These are phyloP conservation scores for Pyrrhosoma nymphula DNA, from an alignment of 2,888 invertebrate genomes.

Conservation along the genomic window DNA sequence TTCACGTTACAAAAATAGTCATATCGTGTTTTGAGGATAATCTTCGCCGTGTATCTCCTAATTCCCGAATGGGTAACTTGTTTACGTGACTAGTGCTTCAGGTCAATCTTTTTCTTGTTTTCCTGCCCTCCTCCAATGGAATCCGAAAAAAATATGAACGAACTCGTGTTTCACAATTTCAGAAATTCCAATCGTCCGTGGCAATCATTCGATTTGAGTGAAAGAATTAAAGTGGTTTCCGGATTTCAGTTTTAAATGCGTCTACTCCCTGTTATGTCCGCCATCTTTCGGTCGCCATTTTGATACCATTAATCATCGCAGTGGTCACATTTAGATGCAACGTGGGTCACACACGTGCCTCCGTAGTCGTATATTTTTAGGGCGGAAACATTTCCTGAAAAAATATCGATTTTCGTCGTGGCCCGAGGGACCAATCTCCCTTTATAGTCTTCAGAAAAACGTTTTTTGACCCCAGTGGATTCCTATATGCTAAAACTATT, in stretches of 20 bases:
- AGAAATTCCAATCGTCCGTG: neutral
- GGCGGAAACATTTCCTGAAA: slow-evolving; percentile 7
- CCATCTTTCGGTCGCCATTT: neutral
- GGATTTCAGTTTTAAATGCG: neutral
- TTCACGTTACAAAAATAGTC: neutral
- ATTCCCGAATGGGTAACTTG: neutral
- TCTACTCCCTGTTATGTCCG: neutral
- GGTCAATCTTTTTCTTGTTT: neutral
- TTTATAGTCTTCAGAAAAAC: neutral
- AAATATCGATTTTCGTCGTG: slow-evolving; percentile 15
- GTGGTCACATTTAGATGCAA: neutral
- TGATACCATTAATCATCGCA: neutral
- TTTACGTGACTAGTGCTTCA: neutral
- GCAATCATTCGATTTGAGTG: neutral
- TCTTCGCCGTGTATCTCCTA: neutral
- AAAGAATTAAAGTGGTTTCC: neutral
- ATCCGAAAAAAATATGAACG: neutral
- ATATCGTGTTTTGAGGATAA: neutral
- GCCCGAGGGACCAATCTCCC: slow-evolving; percentile 13
- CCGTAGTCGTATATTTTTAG: neutral
- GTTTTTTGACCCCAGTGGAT: neutral
- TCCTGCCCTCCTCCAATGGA: too few species aligned
- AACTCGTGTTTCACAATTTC: neutral
- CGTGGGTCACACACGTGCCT: slow-evolving; percentile 20
- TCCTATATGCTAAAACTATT: neutral